Evolutionary conservation across 2,113 vertebrate genomes (phyloP).

Genomic region (Perca schrenkii): DNA sequence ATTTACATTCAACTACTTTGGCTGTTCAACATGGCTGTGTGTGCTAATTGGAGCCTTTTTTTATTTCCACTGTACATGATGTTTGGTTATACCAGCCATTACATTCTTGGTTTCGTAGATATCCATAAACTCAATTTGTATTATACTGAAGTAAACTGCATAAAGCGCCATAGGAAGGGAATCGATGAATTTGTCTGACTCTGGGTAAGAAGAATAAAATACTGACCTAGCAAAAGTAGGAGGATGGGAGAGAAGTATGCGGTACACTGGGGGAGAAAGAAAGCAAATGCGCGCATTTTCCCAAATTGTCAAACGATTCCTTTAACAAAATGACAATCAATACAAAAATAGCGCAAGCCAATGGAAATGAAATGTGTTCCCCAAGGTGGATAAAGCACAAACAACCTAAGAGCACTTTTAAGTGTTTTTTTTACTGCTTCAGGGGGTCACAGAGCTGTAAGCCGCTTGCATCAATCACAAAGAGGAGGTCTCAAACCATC

Average conservation of each 20-base stretch:
- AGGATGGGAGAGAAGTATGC: neutral
- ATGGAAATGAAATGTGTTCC: neutral
- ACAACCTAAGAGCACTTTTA: neutral
- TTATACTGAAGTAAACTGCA: neutral
- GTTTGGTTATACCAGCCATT: neutral
- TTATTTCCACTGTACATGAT: neutral
- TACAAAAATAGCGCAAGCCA: neutral
- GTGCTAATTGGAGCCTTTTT: neutral
- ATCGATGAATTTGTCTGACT: neutral
- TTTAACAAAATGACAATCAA: conserved; percentile 14
- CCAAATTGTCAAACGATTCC: neutral
- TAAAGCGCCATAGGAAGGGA: neutral
- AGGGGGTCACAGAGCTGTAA: conserved; percentile 21
- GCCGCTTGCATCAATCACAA: conserved; percentile 17
- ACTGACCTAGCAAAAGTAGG: neutral
- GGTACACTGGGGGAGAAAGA: neutral
- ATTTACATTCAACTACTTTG: neutral
- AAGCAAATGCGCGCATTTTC: neutral
- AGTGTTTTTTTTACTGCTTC: conserved; percentile 13
- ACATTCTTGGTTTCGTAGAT: neutral
- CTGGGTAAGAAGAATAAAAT: neutral
- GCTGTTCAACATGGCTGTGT: neutral
- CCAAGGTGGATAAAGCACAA: neutral
- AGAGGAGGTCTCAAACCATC: conserved; percentile 18
- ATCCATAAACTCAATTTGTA: neutral